Base-by-base conservation (phyloP, 2,888 invertebrate genomes). In the Thelaira solivaga region DNA sequence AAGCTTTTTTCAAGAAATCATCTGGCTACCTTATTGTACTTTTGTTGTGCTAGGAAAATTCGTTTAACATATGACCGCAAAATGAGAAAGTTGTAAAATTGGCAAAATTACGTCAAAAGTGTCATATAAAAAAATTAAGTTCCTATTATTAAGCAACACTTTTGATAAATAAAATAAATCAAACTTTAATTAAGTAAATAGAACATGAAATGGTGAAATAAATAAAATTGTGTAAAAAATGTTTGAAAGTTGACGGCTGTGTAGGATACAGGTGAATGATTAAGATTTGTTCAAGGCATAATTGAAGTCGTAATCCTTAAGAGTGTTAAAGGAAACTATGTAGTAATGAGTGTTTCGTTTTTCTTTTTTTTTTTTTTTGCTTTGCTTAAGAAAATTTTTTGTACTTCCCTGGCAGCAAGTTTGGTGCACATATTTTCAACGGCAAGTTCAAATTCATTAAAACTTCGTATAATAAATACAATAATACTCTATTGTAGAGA, bases 81-180 rank as follows among this genome's bases (percentile, higher is more conserved):
- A 31, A 22, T 11, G 2, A 8, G 4, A 22, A 45, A 49, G 22
- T 61, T 29, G n/a, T 13, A 64, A 55, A 36, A 45, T 49, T 47
- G 18, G 47, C 45, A 57, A 43, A 75, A 45, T 80, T 81, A 81
- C 79, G 80, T 81, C 76, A 80, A 80, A 75, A 69, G 43, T 69
- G 59, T 59, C 34, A 29, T 11, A 43, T 4, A 4, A 11, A 45
- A 49, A 71, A 57, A 68, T 13, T 68, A 73, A 68, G 69, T 74
- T 76, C 67, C 73, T 79, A 75, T 45, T 64, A 57, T 74, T 61
- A 67, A 72, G 69, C 64, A 78, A 74, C 68, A 69, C 36, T 1
- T 68, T 73, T 64, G 49, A 69, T 57, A 69, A 68, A 68, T 29
- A 24, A 68, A 57, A 43, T 22, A 31, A 49, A 68, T n/a, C 11